These are phyloP conservation scores for Girardia tigrina DNA, from an alignment of 2,888 invertebrate genomes.

Conservation along the genomic window DNA sequence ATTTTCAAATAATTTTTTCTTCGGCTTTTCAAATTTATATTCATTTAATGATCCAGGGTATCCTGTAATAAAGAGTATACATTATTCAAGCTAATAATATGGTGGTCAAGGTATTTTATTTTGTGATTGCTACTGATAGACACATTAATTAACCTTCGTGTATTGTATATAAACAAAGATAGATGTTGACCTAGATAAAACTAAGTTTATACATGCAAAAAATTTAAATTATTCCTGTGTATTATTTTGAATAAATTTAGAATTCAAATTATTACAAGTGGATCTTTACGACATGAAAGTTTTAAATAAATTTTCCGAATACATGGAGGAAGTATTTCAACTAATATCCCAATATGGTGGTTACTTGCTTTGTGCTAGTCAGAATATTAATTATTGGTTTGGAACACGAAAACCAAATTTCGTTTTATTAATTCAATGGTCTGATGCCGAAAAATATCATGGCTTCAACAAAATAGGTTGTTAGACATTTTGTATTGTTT, in stretches of 20 bases:
- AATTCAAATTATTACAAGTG: not conserved
- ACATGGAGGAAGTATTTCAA: not conserved
- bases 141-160: too few species aligned
- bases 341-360: not conserved
- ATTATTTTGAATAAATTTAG: not conserved
- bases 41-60: too few species aligned
- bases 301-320: not conserved
- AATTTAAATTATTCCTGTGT: too few species aligned
- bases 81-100: too few species aligned
- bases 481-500: not conserved
- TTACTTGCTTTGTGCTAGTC: not conserved
- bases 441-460: not conserved
- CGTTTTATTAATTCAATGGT: not conserved
- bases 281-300: slow-evolving; percentile 8
- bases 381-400: not conserved
- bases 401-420: not conserved
- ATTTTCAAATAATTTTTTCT: too few species aligned
- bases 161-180: too few species aligned
- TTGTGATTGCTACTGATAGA: too few species aligned
- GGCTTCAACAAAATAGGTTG: not conserved
- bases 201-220: too few species aligned
- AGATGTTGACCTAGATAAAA: too few species aligned
- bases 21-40: too few species aligned
- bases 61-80: too few species aligned
- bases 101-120: too few species aligned